Base-by-base conservation (phyloP, 2,888 invertebrate genomes). In the Caenorhabditis becei region DNA sequence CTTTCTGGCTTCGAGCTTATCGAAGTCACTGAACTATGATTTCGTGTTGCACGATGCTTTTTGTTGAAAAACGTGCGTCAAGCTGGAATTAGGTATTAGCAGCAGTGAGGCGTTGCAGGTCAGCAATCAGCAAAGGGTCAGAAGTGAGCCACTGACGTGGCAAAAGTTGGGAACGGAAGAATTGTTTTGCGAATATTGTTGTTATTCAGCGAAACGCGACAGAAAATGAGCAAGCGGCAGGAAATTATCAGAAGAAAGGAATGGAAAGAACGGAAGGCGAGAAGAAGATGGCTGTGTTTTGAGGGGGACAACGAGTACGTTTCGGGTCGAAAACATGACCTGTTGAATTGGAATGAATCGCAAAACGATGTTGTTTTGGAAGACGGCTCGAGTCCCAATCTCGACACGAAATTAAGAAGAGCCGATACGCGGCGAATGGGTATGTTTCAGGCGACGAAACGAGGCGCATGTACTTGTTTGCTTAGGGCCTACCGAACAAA, bases 381-480 rank as follows among this genome's bases (percentile, higher is more conserved):
- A n/a, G 20, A 23, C 23, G 2, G 23, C 24, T 35, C 7, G 11
- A 32, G 35, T n/a, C 20, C 32, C 23, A 49, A 67, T 26, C 47
- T 26, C 26, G 61, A 41, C 61, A 11, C 32, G n/a, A 47, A 59
- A 59, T 59, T 37, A 59, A 59, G 41, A 37, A 1, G 20, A 59
- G 10, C 8, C 26, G 28, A 32, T 28, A 49, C 44, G 32, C 3
- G 2, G 23, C 32, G 58, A 74, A 51, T 59, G 65, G 66, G 26
- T 66, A 75, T 61, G 75, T 75, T 75, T 59, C 75, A 61, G 61
- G 24, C 56, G 53, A 58, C 49, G 49, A 65, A 56, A 58, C 63
- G 72, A 59, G 63, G 47, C 54, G 58, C 56, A 63, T 66, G 75
- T 75, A 66, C 59, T 66, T 75, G 63, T 75, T 75, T 75, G 75